phyloP scores from a whole-genome alignment of 2,888 invertebrate genomes.

The Acleris cristana region DNA sequence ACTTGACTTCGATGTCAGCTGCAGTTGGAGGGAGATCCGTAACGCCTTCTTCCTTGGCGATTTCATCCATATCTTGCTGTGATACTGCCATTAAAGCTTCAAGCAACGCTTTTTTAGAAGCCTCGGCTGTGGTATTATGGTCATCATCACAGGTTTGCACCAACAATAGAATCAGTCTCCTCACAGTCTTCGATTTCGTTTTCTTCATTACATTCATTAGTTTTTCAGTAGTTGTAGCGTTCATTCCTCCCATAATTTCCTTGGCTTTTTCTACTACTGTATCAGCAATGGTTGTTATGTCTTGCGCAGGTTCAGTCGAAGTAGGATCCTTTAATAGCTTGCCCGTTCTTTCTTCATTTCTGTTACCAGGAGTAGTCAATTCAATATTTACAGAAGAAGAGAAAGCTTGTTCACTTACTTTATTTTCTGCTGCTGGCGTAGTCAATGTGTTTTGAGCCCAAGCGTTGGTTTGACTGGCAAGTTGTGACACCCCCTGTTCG shows the following conservation, averaged over 20 bases:
- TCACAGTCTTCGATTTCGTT: conserved; percentile 89
- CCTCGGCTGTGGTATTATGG: conserved; percentile 88
- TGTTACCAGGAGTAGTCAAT: conserved; percentile 55
- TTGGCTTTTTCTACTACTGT: conserved; percentile 88
- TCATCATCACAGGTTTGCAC: conserved; percentile 91
- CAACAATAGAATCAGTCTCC: conserved; percentile 88
- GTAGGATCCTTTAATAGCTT: conserved; percentile 65
- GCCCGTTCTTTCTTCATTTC: conserved; percentile 63
- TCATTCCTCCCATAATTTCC: conserved; percentile 89
- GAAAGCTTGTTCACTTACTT: conserved; percentile 61
- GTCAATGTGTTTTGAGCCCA: conserved; percentile 60
- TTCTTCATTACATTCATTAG: conserved; percentile 92
- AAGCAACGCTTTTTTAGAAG: conserved; percentile 87
- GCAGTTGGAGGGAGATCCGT: conserved; percentile 55
- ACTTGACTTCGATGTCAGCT: conserved; percentile 54
- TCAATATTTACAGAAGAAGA: conserved; percentile 63
- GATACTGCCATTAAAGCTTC: conserved; percentile 88
- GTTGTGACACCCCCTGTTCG: conserved; percentile 55
- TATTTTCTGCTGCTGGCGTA: conserved; percentile 56
- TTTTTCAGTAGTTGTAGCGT: conserved; percentile 89
- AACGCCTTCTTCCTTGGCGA: conserved; percentile 67
- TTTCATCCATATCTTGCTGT: conserved; percentile 80
- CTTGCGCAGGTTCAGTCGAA: conserved; percentile 82
- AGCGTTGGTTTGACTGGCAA: conserved; percentile 58
- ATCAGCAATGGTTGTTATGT: conserved; percentile 85